Percentiles rank a stretch among this genome's conserved stretches.
Evolutionary conservation across 1,140 invertebrate genomes (phyloP).

Genomic region (Caenorhabditis briggsae): DNA sequence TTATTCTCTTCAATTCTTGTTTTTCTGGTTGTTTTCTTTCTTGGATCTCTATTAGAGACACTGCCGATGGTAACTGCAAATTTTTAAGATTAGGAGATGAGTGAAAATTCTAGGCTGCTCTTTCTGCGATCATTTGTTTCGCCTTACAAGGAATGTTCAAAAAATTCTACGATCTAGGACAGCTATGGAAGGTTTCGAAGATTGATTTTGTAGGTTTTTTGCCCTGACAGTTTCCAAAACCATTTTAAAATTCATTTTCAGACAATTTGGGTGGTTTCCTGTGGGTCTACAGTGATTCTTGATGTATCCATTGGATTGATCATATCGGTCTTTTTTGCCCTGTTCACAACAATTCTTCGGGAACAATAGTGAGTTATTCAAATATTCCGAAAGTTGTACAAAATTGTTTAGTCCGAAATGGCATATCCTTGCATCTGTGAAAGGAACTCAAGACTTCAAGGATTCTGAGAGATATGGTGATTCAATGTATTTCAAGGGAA

Average conservation of each 20-base stretch:
- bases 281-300: neutral
- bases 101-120: constrained; percentile 68
- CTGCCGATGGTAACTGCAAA: constrained; percentile 69
- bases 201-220: constrained; percentile 50
- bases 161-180: constrained; percentile 72
- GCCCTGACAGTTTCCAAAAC: neutral
- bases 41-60: constrained; percentile 69
- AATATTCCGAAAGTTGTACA: constrained; percentile 71
- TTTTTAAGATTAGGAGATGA: neutral
- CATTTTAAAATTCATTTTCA: neutral
- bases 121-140: constrained; percentile 73
- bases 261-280: constrained; percentile 15
- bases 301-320: constrained; percentile 64
- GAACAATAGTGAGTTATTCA: constrained; percentile 62
- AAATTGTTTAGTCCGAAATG: constrained; percentile 74
- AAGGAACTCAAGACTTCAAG: constrained; percentile 75
- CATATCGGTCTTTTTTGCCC: constrained; percentile 72
- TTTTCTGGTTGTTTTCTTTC: constrained; percentile 71
- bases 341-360: constrained; percentile 74
- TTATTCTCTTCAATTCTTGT: constrained; percentile 72
- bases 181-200: constrained; percentile 8
- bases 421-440: constrained; percentile 75
- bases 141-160: constrained; percentile 74
- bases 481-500: constrained; percentile 63
- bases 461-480: constrained; percentile 74